These are phyloP conservation scores for Thalpophila matura DNA, from an alignment of 2,888 invertebrate genomes.

Conservation along the genomic window DNA sequence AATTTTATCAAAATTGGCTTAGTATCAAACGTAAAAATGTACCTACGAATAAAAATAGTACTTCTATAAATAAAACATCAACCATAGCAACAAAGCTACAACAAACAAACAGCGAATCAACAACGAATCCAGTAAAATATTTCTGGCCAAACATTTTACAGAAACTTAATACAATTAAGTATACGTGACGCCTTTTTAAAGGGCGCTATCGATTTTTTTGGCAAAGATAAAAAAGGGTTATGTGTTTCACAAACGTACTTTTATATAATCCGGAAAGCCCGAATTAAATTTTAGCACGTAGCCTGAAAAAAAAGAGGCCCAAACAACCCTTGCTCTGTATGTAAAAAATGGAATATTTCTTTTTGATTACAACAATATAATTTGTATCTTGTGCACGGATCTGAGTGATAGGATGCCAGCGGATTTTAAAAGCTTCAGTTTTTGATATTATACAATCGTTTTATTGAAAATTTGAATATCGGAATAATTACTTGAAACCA, in stretches of 20 bases:
- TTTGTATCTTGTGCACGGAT: conserved; percentile 78
- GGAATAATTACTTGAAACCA: too few relatives aligned
- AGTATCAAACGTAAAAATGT: too few relatives aligned
- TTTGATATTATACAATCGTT: too few relatives aligned
- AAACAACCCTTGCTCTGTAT: conserved; percentile 83
- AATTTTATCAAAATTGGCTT: too few relatives aligned
- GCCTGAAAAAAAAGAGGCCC: conserved; percentile 79
- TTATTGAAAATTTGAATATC: too few relatives aligned
- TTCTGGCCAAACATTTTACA: background rate
- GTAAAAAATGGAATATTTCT: conserved; percentile 89
- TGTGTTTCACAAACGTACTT: conserved; percentile 74
- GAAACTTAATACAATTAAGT: conserved; percentile 38
- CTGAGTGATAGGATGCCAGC: conserved; percentile 57
- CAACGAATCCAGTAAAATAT: background rate
- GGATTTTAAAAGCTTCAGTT: conserved; percentile 4
- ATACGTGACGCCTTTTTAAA: conserved; percentile 34
- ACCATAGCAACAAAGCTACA: background rate
- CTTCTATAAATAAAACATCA: too few relatives aligned
- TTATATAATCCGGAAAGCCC: conserved; percentile 87
- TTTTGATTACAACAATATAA: conserved; percentile 91
- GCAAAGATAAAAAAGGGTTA: conserved; percentile 67
- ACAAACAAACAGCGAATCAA: background rate
- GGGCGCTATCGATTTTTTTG: conserved; percentile 41
- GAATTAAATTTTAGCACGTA: conserved; percentile 90
- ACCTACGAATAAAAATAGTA: too few relatives aligned